Evolutionary conservation across 2,113 vertebrate species (phyloP).

Genomic region (Rhinopithecus roxellana): DNA sequence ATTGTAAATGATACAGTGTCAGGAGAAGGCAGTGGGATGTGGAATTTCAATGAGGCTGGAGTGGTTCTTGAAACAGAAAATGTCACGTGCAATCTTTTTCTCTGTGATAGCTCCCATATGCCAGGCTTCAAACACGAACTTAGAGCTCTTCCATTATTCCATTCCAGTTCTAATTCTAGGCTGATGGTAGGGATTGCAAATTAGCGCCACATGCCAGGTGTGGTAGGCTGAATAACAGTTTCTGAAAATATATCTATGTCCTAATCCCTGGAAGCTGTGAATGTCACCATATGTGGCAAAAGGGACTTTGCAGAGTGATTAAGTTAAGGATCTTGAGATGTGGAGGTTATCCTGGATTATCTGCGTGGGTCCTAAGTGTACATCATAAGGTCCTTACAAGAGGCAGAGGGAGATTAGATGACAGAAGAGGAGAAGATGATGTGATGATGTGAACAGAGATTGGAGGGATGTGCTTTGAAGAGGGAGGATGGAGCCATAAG

Average conservation of each 20-base stretch:
- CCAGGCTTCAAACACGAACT: not conserved
- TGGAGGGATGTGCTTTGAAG: not conserved
- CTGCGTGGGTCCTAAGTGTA: not conserved
- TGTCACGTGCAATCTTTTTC: not conserved
- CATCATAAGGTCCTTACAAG: not conserved
- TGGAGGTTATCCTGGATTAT: not conserved
- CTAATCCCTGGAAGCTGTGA: not conserved
- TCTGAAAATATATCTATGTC: not conserved
- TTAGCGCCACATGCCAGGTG: not conserved
- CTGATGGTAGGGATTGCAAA: not conserved
- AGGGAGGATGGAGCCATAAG: not conserved
- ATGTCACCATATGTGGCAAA: not conserved
- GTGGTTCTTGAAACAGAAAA: constrained; percentile 17
- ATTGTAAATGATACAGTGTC: constrained; percentile 82
- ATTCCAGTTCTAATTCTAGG: not conserved
- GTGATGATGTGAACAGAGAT: not conserved
- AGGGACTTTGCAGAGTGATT: not conserved
- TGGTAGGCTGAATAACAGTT: not conserved
- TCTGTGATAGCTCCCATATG: not conserved
- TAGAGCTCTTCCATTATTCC: not conserved
- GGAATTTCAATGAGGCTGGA: constrained; percentile 79
- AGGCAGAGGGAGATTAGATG: not conserved
- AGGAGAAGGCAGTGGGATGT: constrained; percentile 69
- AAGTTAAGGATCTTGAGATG: not conserved
- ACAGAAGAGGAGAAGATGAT: not conserved